These are phyloP conservation scores for Rhinophrynus dorsalis DNA, from an alignment of 2,797 vertebrate genomes.

Conservation along the genomic window DNA sequence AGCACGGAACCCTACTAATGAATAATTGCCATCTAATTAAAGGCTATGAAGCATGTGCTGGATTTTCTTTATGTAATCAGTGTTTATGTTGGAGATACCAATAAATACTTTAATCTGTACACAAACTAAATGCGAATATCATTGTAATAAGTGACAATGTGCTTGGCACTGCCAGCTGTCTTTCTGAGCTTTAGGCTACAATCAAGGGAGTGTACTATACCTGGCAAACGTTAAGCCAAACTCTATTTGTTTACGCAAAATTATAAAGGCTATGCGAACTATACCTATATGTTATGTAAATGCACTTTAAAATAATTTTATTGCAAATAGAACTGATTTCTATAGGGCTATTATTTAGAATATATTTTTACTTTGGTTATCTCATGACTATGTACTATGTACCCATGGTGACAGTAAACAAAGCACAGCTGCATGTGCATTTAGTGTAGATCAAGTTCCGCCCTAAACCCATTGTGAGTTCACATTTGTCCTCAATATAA, in stretches of 20 bases:
- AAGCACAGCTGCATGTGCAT: slow-evolving; percentile 42
- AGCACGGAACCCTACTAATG: too few relatives aligned
- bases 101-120: slow-evolving; percentile 14
- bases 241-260: slow-evolving; percentile 16
- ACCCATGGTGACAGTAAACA: slow-evolving; percentile 29
- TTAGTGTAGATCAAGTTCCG: slow-evolving; percentile 27
- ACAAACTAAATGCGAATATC: neutral
- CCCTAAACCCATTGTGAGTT: slow-evolving; percentile 20
- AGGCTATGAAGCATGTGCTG: too few relatives aligned
- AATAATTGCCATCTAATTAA: too few relatives aligned
- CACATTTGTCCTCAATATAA: slow-evolving; percentile 5
- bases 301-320: slow-evolving; percentile 15
- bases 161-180: slow-evolving; percentile 15
- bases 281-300: slow-evolving; percentile 12
- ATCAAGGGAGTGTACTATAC: slow-evolving; percentile 21
- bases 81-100: slow-evolving; percentile 14
- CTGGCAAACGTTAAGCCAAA: slow-evolving; percentile 13
- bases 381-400: slow-evolving; percentile 23
- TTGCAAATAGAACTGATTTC: slow-evolving; percentile 30
- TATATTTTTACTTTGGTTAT: slow-evolving; percentile 18
- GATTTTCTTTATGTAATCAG: too few relatives aligned
- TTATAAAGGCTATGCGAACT: slow-evolving; percentile 16
- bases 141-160: slow-evolving; percentile 22
- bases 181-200: slow-evolving; percentile 10
- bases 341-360: slow-evolving; percentile 35